Conservation (phyloP, 2,888 invertebrate species). For the Pherbina coryleti region DNA sequence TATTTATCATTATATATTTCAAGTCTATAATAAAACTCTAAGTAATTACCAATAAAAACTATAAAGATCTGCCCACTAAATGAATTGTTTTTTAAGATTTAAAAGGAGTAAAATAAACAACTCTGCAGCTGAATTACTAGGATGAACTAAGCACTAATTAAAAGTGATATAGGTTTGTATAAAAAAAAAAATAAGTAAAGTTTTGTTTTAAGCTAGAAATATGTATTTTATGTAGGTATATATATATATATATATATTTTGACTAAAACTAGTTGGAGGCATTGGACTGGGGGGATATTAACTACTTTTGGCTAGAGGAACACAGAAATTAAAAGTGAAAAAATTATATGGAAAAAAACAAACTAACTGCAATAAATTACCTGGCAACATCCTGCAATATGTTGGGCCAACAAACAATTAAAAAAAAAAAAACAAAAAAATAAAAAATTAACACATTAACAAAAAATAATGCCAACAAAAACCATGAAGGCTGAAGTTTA, state of each 20-base stretch:
- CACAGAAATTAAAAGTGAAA: background rate
- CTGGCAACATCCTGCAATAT: conserved; percentile 4
- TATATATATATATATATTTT: too few relatives aligned
- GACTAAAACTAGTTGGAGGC: conserved; percentile 26
- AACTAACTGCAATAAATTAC: conserved; percentile 2
- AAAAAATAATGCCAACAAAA: background rate
- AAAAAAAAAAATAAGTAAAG: background rate
- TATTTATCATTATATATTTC: too few relatives aligned
- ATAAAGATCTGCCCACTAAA: too few relatives aligned
- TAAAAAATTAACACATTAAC: background rate
- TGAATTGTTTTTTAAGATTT: too few relatives aligned
- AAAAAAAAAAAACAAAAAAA: background rate
- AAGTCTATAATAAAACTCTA: too few relatives aligned
- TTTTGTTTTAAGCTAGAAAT: conserved; percentile 15
- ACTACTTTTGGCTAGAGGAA: conserved; percentile 13
- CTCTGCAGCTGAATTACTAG: conserved; percentile 11
- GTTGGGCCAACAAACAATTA: background rate
- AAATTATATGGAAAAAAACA: background rate
- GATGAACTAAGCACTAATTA: conserved; percentile 13
- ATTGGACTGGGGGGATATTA: background rate
- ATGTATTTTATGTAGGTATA: conserved; percentile 10
- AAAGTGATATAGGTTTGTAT: conserved; percentile 13
- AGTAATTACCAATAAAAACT: too few relatives aligned
- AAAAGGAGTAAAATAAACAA: background rate
- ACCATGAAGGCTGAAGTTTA: background rate